These are phyloP conservation scores for Anguilla pacifica DNA, from an alignment of 2,797 vertebrate species.

Conservation along the genomic window DNA sequence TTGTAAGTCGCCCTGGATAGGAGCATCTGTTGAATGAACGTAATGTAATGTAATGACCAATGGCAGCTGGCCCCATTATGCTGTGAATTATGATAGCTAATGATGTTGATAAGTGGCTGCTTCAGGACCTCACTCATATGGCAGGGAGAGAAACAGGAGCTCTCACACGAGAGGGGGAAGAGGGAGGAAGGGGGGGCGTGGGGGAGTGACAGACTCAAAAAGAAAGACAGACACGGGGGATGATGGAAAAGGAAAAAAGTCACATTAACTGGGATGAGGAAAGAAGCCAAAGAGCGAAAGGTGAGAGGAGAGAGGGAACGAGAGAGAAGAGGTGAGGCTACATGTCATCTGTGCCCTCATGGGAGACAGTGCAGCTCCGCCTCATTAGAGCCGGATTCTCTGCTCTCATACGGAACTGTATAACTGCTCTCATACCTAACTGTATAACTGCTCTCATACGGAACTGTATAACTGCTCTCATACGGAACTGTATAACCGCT, in stretches of 20 bases:
- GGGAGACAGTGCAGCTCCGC: background rate
- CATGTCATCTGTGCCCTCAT: background rate
- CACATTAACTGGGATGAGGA: background rate
- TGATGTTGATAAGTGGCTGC: background rate
- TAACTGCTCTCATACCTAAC: background rate
- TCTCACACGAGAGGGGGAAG: background rate
- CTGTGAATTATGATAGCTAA: background rate
- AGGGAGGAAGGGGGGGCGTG: background rate
- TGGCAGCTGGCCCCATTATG: background rate
- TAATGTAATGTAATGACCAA: slow-evolving; percentile 1
- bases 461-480: background rate
- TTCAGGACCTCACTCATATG: background rate
- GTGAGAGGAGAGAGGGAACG: background rate
- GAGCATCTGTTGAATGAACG: background rate
- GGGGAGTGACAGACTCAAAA: background rate
- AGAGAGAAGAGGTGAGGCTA: background rate
- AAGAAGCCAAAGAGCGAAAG: background rate
- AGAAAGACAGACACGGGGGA: background rate
- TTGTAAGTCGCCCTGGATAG: background rate
- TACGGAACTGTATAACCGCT: background rate
- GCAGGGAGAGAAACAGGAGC: background rate
- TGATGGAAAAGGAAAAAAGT: slow-evolving; percentile 3
- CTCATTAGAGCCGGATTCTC: background rate
- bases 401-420: background rate
- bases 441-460: background rate